Base-by-base conservation (phyloP, 2,797 vertebrate species). In the Tachyglossus aculeatus region DNA sequence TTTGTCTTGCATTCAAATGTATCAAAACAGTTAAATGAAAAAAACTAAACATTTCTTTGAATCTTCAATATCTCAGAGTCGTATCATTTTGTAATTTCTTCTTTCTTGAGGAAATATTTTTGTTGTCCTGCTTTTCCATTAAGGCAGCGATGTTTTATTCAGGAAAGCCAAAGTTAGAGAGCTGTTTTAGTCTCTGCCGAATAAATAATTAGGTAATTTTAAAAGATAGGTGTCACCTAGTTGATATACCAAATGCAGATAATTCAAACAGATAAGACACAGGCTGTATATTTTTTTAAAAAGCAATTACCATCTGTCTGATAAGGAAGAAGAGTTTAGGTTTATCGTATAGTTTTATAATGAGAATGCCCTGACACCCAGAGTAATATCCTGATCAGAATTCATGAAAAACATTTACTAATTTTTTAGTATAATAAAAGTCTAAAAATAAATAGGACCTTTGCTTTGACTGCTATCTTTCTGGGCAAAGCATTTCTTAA, bases 221-320 rank as follows among this genome's bases (percentile, higher is more conserved):
- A 67, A 78, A 83, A 71, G n/a, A 62, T 67, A 83, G 81, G 68
- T 69, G 67, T 59, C 67, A 44, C 69, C 62, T 82, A 48, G 39
- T 64, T 64, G 32, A 81, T 72, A 53, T 22, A 64, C 25, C 21
- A 53, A 22, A 5, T 74, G 52, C 45, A 80, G 43, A 75, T 76
- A 73, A 82, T 57, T 67, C 18, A 63, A 73, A 63, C 44, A 66
- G 80, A 63, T 64, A 78, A 71, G 75, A 66, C 43, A 33, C 0
- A 25, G 38, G 44, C 21, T 37, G 34, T 31, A 44, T 34, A 55
- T 34, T 24, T 41, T 4, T 58, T 77, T 74, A 69, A 54, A 78
- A 86, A 73, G 67, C 82, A 81, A 78, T 85, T 80, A 71, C 59
- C 55, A 66, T 75, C 55, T 77, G 65, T 44, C 62, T 48, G 41